A percentile compares a stretch with the other conserved stretches of the same genome.
Evolutionary conservation across 2,113 vertebrate genomes (phyloP).

Genomic region (Anhinga anhinga): DNA sequence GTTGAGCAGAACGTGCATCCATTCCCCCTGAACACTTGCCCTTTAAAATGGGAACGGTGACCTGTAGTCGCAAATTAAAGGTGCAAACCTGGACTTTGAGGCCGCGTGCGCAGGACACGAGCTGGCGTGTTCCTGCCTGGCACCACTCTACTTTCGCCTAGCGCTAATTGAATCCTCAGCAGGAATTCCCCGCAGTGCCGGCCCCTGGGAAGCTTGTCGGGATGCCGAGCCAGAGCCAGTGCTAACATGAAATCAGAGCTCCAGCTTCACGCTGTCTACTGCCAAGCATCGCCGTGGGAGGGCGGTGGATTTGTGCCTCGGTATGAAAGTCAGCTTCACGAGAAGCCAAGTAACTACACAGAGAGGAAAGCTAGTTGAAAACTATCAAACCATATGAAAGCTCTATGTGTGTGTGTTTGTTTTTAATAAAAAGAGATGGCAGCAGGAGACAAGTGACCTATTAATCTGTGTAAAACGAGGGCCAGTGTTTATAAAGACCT

Average conservation of each 20-base stretch:
- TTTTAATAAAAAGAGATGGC: background rate
- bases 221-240: background rate
- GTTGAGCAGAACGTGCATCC: background rate
- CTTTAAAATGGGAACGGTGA: background rate
- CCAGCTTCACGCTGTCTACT: background rate
- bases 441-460: background rate
- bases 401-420: background rate
- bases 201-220: background rate
- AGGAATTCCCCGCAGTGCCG: background rate
- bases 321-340: background rate
- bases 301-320: background rate
- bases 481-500: background rate
- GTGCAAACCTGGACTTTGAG: background rate
- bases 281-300: background rate
- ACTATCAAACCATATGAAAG: background rate
- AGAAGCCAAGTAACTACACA: background rate
- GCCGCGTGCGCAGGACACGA: accelerated
- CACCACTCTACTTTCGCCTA: background rate
- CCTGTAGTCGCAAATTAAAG: background rate
- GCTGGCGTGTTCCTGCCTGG: background rate
- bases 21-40: background rate
- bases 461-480: background rate
- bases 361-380: background rate
- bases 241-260: background rate
- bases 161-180: background rate